Evolutionary conservation across 1,140 invertebrate genomes (phyloP), one percentile per base, ranked within the genome.

Genomic region (Melipona quadrifasciata): DNA sequence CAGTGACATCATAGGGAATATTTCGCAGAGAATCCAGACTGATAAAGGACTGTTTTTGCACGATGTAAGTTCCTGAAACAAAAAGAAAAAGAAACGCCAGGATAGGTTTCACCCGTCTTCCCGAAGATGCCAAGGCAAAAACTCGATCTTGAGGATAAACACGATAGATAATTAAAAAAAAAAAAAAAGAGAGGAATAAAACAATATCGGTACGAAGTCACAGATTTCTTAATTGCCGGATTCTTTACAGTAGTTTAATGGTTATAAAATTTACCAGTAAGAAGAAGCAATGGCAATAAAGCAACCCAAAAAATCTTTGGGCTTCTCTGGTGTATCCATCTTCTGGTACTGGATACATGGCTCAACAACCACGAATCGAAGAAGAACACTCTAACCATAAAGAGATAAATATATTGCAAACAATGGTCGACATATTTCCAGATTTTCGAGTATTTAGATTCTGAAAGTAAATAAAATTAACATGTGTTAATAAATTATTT

Each of bases 41-140:
- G 86, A 84, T 91, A 93, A 92, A 92, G 91, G 91, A 92, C 90
- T 94, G 85, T 82, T 91, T 92, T 93, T 93, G 90, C 90, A 91
- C 88, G 92, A 93, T 77, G 92, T 93, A 93, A 92, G 92, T 88
- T 90, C 94, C 94, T 95, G 94, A 94, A 95, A 95, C 94, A 95
- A 93, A 95, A 92, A 93, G 89, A 93, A 91, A 79, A 81, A 93
- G 82, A 85, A 91, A 91, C 84, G 90, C 91, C 86, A 91, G 87
- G 89, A 88, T 93, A 92, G 91, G 85, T 86, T 91, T 91, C 58
- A 85, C 74, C 72, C 65, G 75, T 75, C 87, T 91, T 80, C 84
- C 82, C 85, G 72, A 58, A 39, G 67, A 77, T 80, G 82, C 80
- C 79, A 83, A 67, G 79, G 78, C 39, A 86, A 77, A 57, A 86